Conservation (phyloP, 30 jellyfish, hydroid and myxozoan species). For the Catostylus mosaicus region DNA sequence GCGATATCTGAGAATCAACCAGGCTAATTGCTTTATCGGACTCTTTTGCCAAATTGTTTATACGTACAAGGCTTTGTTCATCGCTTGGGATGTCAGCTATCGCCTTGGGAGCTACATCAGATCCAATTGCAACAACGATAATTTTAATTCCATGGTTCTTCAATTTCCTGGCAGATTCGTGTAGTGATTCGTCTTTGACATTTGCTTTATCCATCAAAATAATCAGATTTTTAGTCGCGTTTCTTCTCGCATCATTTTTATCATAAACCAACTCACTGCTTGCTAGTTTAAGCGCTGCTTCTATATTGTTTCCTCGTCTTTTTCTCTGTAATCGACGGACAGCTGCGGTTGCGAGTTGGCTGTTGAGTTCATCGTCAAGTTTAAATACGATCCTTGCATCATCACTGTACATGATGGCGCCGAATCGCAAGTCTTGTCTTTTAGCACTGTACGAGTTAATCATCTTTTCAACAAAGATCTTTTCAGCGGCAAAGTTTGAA, state of each 20-base stretch:
- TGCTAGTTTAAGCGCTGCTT: conserved; percentile 55
- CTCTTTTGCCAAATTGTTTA: conserved; percentile 9
- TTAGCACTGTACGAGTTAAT: conserved; percentile 15
- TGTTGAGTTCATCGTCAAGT: conserved; percentile 22
- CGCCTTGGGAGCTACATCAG: conserved; percentile 27
- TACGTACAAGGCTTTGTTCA: background rate
- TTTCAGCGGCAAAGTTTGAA: conserved; percentile 40
- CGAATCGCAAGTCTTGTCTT: conserved; percentile 11
- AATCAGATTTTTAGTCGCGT: conserved; percentile 50
- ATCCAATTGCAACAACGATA: conserved; percentile 50
- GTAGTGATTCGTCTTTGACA: background rate
- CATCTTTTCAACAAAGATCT: conserved; percentile 17
- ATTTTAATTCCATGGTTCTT: conserved; percentile 48
- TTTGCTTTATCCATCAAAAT: conserved; percentile 36
- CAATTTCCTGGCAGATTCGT: conserved; percentile 21
- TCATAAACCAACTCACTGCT: conserved; percentile 13
- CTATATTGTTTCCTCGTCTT: conserved; percentile 38
- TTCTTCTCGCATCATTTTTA: conserved; percentile 64
- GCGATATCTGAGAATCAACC: background rate
- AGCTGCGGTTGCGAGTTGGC: background rate
- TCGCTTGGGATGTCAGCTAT: conserved; percentile 20
- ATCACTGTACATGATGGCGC: conserved; percentile 53
- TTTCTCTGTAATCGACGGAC: conserved; percentile 17
- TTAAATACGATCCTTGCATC: conserved; percentile 32
- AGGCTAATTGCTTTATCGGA: background rate